phyloP scores from a whole-genome alignment of 2,113 vertebrate genomes.

The Poeciliopsis prolifica region DNA sequence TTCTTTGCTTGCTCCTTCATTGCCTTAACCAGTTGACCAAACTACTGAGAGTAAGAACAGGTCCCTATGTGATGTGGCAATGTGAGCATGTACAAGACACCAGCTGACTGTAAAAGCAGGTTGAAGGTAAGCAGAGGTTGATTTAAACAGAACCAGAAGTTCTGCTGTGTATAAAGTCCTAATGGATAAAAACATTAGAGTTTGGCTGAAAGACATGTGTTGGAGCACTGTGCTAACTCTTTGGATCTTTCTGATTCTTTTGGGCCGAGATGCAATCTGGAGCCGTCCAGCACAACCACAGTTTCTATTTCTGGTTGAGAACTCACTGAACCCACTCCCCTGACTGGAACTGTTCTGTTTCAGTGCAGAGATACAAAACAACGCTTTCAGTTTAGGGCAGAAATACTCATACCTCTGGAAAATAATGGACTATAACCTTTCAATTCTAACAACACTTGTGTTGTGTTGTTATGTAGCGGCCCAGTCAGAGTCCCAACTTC shows the following conservation, averaged over 20 bases:
- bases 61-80: background rate
- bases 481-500: no score
- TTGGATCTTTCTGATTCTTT: background rate
- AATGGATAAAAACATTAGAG: no score
- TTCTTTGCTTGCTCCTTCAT: no score
- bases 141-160: background rate
- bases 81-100: background rate
- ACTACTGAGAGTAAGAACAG: background rate
- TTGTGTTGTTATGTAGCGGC: no score
- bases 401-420: no score
- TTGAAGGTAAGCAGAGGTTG: background rate
- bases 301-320: conserved; percentile 25
- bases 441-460: no score
- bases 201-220: no score
- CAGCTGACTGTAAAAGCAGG: background rate
- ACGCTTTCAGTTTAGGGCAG: no score
- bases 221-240: no score
- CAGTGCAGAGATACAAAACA: background rate
- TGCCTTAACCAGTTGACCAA: no score
- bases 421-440: no score
- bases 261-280: conserved; percentile 2
- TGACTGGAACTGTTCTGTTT: background rate
- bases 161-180: conserved; percentile 16
- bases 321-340: background rate
- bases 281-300: conserved; percentile 16